Evolutionary conservation across 2,113 vertebrate species (phyloP).

Genomic region (Nestor notabilis): DNA sequence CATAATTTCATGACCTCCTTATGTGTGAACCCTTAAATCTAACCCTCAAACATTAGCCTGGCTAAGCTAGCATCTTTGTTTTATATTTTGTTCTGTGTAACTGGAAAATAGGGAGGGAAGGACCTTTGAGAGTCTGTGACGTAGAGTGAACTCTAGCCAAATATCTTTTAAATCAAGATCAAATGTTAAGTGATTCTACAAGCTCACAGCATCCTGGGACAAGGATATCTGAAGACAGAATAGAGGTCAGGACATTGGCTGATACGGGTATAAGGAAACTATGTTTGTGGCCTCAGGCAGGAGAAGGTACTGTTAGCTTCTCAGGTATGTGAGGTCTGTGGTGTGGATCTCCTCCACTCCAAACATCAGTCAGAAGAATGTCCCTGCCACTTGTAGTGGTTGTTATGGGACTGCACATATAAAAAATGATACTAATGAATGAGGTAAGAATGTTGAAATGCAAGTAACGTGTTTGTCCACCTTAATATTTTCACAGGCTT

Average conservation of each 20-base stretch:
- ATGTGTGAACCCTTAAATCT: not conserved
- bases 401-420: not conserved
- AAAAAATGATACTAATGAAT: not conserved
- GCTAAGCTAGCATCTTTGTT: not conserved
- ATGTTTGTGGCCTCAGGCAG: not conserved
- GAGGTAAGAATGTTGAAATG: not conserved
- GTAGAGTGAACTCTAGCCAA: not conserved
- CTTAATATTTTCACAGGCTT: not conserved
- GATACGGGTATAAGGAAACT: not conserved
- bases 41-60: not conserved
- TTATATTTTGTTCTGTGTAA: not conserved
- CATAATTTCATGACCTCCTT: not conserved
- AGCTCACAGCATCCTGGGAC: not conserved
- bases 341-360: not conserved
- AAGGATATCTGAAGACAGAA: not conserved
- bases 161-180: not conserved
- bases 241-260: not conserved
- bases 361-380: not conserved
- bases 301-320: not conserved
- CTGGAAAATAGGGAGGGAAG: not conserved
- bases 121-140: not conserved
- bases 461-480: not conserved
- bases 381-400: not conserved
- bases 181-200: not conserved
- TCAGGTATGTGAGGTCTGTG: accelerated